phyloP scores from a whole-genome alignment of 1,140 invertebrate genomes.

The Aleiodes sp. region DNA sequence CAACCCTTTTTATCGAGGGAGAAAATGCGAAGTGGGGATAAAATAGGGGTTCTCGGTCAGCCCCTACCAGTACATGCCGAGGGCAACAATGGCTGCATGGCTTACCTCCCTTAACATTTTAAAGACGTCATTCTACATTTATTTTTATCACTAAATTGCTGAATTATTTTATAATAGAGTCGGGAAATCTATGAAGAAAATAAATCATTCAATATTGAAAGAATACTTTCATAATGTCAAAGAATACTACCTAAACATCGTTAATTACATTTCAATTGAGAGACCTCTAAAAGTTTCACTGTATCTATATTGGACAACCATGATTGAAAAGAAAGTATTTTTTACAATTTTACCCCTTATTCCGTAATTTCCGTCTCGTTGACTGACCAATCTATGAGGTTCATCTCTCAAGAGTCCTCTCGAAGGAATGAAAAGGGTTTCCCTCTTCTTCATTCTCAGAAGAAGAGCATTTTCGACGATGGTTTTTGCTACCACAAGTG shows the following conservation, averaged over 20 bases:
- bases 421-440: conserved; percentile 14
- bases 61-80: conserved; percentile 3
- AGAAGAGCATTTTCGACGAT: background rate
- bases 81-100: conserved; percentile 30
- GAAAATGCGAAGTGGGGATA: background rate
- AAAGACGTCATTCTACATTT: conserved; percentile 14
- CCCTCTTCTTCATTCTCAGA: background rate
- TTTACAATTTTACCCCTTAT: background rate
- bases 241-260: no score
- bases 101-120: background rate
- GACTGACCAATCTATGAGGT: background rate
- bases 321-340: background rate
- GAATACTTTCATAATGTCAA: no score
- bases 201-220: no score
- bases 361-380: background rate
- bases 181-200: no score
- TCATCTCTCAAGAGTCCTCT: background rate
- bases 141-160: no score
- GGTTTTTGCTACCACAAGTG: conserved; percentile 1
- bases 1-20: conserved; percentile 33
- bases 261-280: background rate
- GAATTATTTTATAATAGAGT: no score
- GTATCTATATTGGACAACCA: background rate
- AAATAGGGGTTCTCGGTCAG: conserved; percentile 10
- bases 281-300: background rate